Evolutionary conservation across 2,888 invertebrate species (phyloP).

Genomic region (Lampropteryx suffumata): DNA sequence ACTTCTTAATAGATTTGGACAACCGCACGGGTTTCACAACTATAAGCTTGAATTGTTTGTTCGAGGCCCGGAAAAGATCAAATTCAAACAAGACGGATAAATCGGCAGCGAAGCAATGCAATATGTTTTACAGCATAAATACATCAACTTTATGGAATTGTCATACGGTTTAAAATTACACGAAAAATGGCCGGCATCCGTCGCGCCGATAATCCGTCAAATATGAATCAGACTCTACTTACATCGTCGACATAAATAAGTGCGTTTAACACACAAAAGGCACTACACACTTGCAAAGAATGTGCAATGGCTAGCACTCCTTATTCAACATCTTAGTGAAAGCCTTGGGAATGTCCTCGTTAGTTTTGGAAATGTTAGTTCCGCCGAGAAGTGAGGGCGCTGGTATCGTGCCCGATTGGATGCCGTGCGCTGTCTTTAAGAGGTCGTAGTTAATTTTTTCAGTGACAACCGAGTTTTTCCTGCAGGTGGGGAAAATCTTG

Average conservation of each 20-base stretch:
- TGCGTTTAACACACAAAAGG: slow-evolving; percentile 36
- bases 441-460: slow-evolving; percentile 96
- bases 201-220: slow-evolving; percentile 4
- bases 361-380: slow-evolving; percentile 88
- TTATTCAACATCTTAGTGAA: slow-evolving; percentile 83
- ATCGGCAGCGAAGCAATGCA: neutral
- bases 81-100: neutral
- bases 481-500: slow-evolving; percentile 47
- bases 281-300: slow-evolving; percentile 30
- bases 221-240: slow-evolving; percentile 2
- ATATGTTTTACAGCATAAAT: neutral
- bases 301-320: slow-evolving; percentile 65
- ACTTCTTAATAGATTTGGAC: too few species aligned
- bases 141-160: neutral
- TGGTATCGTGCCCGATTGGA: slow-evolving; percentile 87
- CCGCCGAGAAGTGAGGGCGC: slow-evolving; percentile 91
- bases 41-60: neutral
- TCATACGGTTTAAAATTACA: neutral
- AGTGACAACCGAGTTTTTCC: slow-evolving; percentile 94
- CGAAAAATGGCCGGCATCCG: neutral
- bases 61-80: neutral
- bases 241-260: slow-evolving; percentile 12
- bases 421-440: slow-evolving; percentile 87
- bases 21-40: too few species aligned
- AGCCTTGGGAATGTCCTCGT: slow-evolving; percentile 92